Percentiles rank a stretch among this genome's conserved stretches.
These are phyloP conservation scores for Phalanger gymnotis DNA, from an alignment of 2,797 vertebrate species.

Conservation along the genomic window DNA sequence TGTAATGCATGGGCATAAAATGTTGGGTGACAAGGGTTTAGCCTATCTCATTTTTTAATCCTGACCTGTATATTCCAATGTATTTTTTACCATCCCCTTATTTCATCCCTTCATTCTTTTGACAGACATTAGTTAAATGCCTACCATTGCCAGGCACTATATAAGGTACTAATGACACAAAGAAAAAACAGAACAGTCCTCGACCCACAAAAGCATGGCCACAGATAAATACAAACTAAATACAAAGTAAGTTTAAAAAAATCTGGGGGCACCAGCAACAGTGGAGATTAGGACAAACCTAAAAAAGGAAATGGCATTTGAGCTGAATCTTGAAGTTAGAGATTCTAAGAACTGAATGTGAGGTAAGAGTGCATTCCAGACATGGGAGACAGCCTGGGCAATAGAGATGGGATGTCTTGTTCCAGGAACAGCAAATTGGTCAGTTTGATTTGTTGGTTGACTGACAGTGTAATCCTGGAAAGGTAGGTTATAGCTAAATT, in stretches of 20 bases:
- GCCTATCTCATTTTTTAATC: neutral
- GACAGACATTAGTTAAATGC: neutral
- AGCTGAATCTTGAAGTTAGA: neutral
- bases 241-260: neutral
- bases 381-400: neutral
- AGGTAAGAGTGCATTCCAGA: neutral
- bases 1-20: neutral
- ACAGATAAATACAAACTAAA: neutral
- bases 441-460: neutral
- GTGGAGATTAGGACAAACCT: neutral
- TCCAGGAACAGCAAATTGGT: neutral
- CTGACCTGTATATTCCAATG: neutral
- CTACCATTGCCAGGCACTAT: neutral
- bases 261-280: neutral
- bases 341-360: neutral
- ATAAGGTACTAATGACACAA: neutral
- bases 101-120: neutral
- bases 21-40: neutral
- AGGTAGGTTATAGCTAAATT: neutral
- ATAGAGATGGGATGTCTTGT: neutral
- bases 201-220: neutral
- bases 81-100: neutral
- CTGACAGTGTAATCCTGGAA: neutral
- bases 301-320: neutral
- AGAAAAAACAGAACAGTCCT: neutral